A percentile compares a stretch with the other conserved stretches of the same genome.
Conservation (phyloP, 1,140 invertebrate genomes). For the Bombus turneri region DNA sequence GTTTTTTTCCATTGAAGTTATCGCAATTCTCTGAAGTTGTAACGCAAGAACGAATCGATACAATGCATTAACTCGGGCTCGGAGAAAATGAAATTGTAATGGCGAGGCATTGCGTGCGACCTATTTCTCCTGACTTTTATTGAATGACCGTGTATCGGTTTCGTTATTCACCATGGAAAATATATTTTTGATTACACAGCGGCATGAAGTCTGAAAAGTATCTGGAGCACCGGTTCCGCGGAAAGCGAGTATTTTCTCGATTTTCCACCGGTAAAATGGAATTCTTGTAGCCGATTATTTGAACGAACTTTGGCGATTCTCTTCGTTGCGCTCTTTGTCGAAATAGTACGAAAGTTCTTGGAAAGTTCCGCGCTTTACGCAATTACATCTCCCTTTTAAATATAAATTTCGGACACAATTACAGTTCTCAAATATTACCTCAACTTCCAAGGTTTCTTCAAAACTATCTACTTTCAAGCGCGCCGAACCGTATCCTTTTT, state of each 20-base stretch:
- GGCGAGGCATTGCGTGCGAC: constrained; percentile 23
- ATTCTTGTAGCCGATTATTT: neutral
- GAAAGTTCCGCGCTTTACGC: neutral
- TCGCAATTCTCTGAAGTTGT: neutral
- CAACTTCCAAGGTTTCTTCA: neutral
- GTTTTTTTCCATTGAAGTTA: neutral
- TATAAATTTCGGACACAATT: constrained; percentile 18
- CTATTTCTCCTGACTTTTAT: constrained; percentile 23
- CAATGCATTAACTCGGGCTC: constrained; percentile 29
- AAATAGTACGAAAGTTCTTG: neutral
- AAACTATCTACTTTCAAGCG: neutral
- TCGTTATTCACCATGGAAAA: neutral
- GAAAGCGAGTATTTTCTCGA: neutral
- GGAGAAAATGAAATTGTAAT: constrained; percentile 41
- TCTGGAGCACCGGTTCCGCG: neutral
- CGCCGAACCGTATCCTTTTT: neutral
- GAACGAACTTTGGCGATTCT: neutral
- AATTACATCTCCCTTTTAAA: constrained; percentile 14
- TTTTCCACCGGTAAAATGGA: neutral
- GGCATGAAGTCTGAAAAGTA: neutral
- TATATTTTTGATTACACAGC: constrained; percentile 22
- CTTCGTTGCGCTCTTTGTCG: neutral
- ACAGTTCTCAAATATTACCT: neutral
- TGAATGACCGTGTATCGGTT: constrained; percentile 5
- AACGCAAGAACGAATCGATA: constrained; percentile 43